Conservation (phyloP, 2,797 vertebrate genomes). For the Lepilemur septentrionalis region DNA sequence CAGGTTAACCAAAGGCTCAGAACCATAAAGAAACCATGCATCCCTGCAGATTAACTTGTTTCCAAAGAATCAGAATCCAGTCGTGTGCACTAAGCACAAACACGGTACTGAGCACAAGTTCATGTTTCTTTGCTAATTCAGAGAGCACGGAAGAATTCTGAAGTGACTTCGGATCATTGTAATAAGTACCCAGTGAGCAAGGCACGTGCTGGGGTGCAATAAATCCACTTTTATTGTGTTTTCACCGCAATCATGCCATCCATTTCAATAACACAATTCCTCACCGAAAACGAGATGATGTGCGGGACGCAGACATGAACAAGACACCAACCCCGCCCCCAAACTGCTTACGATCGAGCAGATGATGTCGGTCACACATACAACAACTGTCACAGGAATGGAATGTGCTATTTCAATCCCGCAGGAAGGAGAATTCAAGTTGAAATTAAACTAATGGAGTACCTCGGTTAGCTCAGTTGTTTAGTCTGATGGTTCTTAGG, state of each 20-base stretch:
- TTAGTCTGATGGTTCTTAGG: neutral
- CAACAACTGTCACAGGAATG: neutral
- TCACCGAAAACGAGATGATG: neutral
- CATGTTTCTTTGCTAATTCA: neutral
- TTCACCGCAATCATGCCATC: neutral
- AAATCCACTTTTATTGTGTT: neutral
- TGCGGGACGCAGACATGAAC: neutral
- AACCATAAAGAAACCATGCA: neutral
- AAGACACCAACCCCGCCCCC: neutral
- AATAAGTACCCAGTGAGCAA: neutral
- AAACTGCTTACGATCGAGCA: neutral
- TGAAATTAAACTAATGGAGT: neutral
- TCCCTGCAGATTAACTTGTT: neutral
- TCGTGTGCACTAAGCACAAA: neutral
- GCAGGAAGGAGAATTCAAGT: neutral
- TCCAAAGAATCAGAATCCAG: neutral
- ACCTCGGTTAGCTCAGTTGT: neutral
- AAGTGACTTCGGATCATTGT: neutral
- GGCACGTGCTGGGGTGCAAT: neutral
- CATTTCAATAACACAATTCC: neutral
- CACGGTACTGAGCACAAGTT: neutral
- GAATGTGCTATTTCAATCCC: neutral
- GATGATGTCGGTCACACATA: rapidly evolving
- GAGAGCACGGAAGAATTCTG: neutral
- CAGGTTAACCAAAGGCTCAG: neutral